Conservation (phyloP, 2,888 invertebrate species). For the Aleiodes alternator region DNA sequence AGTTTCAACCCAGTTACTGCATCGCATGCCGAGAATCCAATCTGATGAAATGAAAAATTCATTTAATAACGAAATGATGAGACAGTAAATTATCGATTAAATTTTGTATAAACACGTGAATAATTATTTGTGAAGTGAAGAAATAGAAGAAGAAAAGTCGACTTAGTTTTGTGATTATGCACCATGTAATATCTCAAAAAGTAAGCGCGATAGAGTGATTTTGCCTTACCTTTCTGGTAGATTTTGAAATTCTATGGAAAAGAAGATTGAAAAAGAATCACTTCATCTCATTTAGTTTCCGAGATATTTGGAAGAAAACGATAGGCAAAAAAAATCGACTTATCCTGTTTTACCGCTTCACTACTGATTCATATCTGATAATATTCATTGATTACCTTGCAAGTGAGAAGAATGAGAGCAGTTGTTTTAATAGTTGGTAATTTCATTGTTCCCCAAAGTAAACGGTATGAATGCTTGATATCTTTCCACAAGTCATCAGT, state of each 20-base stretch:
- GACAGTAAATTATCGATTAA: background rate
- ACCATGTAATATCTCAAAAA: too few relatives aligned
- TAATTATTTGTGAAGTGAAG: too few relatives aligned
- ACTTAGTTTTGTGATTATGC: too few relatives aligned
- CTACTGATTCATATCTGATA: background rate
- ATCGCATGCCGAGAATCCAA: conserved; percentile 97
- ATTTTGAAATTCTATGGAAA: too few relatives aligned
- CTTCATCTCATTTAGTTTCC: too few relatives aligned
- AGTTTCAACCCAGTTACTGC: conserved; percentile 95
- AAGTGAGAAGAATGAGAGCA: conserved; percentile 89
- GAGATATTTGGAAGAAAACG: too few relatives aligned
- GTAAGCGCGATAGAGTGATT: too few relatives aligned
- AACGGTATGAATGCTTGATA: conserved; percentile 86
- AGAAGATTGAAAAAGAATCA: too few relatives aligned
- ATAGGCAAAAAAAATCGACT: too few relatives aligned
- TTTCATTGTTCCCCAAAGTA: conserved; percentile 88
- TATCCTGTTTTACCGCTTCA: too few relatives aligned
- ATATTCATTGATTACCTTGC: conserved; percentile 82
- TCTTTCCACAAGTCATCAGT: conserved; percentile 74
- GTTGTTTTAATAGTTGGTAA: conserved; percentile 88
- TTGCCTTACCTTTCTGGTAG: too few relatives aligned
- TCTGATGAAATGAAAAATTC: conserved; percentile 77
- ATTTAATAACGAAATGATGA: background rate
- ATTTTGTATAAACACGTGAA: background rate
- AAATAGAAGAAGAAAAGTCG: too few relatives aligned